Evolutionary conservation across 2,797 vertebrate species (phyloP).

Genomic region (Saguinus oedipus): DNA sequence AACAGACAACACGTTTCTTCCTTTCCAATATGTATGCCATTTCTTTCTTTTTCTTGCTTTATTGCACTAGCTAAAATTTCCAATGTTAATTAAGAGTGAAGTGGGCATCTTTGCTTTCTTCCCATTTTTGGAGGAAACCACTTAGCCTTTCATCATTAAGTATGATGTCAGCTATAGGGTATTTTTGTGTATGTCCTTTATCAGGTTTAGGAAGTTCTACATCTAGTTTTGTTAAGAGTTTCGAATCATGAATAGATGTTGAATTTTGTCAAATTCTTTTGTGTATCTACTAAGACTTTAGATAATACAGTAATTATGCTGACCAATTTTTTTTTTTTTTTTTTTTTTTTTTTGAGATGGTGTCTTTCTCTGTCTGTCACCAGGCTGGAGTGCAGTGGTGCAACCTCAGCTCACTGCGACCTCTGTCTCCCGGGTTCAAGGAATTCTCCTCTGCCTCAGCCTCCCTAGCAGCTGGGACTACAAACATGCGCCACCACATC

Average conservation of each 20-base stretch:
- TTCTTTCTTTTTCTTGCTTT: not conserved
- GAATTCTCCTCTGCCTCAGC: too few species aligned
- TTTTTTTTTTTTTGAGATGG: too few species aligned
- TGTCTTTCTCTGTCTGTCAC: too few species aligned
- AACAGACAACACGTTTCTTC: not conserved
- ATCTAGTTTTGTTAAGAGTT: not conserved
- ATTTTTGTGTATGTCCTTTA: not conserved
- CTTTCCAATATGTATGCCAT: not conserved
- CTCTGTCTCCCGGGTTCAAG: too few species aligned
- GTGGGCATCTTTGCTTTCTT: not conserved
- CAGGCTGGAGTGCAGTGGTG: too few species aligned
- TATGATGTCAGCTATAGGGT: not conserved
- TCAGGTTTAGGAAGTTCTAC: not conserved
- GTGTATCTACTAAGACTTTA: not conserved
- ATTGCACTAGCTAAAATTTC: not conserved
- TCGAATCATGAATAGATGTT: not conserved
- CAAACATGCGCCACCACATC: too few species aligned
- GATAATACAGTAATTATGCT: not conserved
- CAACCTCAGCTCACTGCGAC: too few species aligned
- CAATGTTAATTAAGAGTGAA: not conserved
- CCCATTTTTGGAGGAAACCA: not conserved
- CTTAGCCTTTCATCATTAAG: not conserved
- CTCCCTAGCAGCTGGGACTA: too few species aligned
- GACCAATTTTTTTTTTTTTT: not conserved
- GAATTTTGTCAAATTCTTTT: not conserved